These are phyloP conservation scores for Horisme vitalbata DNA, from an alignment of 2,888 invertebrate species.

Conservation along the genomic window DNA sequence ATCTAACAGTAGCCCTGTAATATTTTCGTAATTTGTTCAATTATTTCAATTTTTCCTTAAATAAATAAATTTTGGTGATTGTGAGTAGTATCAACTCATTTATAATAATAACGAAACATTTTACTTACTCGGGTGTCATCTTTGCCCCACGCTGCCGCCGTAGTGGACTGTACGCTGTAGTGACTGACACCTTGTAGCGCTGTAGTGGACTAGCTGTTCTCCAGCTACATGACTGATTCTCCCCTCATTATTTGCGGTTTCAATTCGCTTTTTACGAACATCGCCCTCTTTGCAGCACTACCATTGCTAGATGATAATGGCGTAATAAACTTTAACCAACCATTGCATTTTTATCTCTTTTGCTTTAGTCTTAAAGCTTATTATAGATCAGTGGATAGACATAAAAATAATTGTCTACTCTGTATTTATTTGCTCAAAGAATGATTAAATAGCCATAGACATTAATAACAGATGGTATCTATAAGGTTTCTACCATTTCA, in stretches of 20 bases:
- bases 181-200: too few species aligned
- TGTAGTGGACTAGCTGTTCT: slow-evolving; percentile 18
- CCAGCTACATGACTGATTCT: slow-evolving; percentile 29
- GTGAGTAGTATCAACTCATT: too few species aligned
- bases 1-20: too few species aligned
- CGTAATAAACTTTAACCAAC: slow-evolving; percentile 44
- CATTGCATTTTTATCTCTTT: slow-evolving; percentile 18
- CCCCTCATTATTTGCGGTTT: slow-evolving; percentile 79
- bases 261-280: slow-evolving; percentile 78
- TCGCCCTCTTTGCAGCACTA: slow-evolving; percentile 61
- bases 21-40: too few species aligned
- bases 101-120: too few species aligned
- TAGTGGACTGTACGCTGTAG: too few species aligned
- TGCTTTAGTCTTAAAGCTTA: slow-evolving; percentile 3
- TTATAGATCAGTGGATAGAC: slow-evolving; percentile 1
- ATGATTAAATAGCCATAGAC: slow-evolving; percentile 27
- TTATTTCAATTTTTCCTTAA: too few species aligned
- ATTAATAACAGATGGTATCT: slow-evolving; percentile 9
- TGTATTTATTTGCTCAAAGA: slow-evolving; percentile 15
- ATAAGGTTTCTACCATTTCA: neutral
- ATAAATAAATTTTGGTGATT: too few species aligned
- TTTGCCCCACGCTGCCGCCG: too few species aligned
- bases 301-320: slow-evolving; percentile 59
- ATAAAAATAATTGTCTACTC: slow-evolving; percentile 30
- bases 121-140: too few species aligned